Base-by-base conservation (phyloP, 2,888 invertebrate genomes). In the Eudasyphora cyanicolor region DNA sequence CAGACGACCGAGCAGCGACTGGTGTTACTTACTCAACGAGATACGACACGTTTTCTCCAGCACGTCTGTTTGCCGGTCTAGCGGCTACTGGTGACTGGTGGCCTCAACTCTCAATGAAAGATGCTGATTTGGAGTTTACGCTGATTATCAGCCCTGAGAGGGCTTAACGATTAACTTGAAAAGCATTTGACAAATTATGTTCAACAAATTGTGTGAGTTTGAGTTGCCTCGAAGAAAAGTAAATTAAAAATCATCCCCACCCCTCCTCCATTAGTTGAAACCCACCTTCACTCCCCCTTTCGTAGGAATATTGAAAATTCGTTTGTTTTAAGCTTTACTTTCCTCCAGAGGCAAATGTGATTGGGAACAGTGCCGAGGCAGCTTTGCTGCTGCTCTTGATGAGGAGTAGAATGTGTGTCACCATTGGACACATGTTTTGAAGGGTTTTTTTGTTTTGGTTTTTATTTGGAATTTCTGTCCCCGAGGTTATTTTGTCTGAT, bases 41-140 rank as follows among this genome's bases (percentile, higher is more conserved):
- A 87, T 87, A 87, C 76, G 85, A 85, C 87, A 87, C 87, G 87
- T 86, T 86, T 85, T 67, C 32, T 70, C 60, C 71, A 74, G 19
- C 2, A 14, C 62, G 42, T 29, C 73, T 62, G 42, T 4, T n/a
- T n/a, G 64, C 49, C 69, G 27, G 49, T 5, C 49, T 57, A 29
- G 57, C 75, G 38, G 17, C n/a, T 14, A 54, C 51, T 42, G 42
- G 67, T 29, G 51, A 24, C 60, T 32, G 29, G 62, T 38, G 57
- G 29, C 42, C n/a, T n/a, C n/a, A n/a, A n/a, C n/a, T n/a, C n/a
- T n/a, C n/a, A n/a, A n/a, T n/a, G 74, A 29, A 60, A 71, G 79
- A 57, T 73, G 82, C 78, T 79, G 73, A 38, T 76, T 45, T 71
- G 45, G 62, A 81, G 75, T 81, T 83, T 81, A 81, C 76, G 80